Base-by-base conservation (phyloP, 2,888 invertebrate genomes). In the Conops quadrifasciatus region DNA sequence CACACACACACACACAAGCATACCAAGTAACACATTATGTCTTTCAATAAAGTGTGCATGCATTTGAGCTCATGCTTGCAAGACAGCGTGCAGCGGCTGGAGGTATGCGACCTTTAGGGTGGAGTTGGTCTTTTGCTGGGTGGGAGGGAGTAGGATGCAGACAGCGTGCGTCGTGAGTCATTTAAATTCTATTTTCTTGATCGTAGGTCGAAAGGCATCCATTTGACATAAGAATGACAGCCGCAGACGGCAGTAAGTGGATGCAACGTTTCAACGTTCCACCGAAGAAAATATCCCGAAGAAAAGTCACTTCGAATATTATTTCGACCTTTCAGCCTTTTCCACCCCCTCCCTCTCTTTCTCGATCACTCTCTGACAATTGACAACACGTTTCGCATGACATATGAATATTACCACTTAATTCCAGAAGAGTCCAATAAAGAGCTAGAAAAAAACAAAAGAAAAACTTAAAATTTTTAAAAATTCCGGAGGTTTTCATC, bases 151-250 rank as follows among this genome's bases (percentile, higher is more conserved):
- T 16, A 2, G 53, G 49, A 28, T 65, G 36, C 53, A 45, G 24
- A 15, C 24, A 26, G 16, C n/a, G 36, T 36, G 19, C 45, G 45
- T 62, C 15, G 28, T 49, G 45, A 62, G 67, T 60, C 70, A 53
- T 71, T 74, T 70, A 71, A 71, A 74, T 73, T 73, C 72, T 71
- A 74, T 74, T 74, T 72, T 73, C 73, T 71, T 66, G 68, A 72
- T 72, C 72, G 69, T 74, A 71, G 71, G 73, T 74, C 73, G 71
- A 65, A 63, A 69, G 70, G 71, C 73, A 74, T 73, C 59, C 24
- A 65, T 70, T 65, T 19, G 58, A 62, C 71, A 64, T 71, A 28
- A 30, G 26, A 58, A 58, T 45, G 67, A 24, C 58, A 24, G 19
- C 66, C 30, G 19, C 51, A 28, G 66, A 15, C 24, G 16, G 66